phyloP scores from a whole-genome alignment of 2,888 invertebrate genomes.

The Apamea epomidion region DNA sequence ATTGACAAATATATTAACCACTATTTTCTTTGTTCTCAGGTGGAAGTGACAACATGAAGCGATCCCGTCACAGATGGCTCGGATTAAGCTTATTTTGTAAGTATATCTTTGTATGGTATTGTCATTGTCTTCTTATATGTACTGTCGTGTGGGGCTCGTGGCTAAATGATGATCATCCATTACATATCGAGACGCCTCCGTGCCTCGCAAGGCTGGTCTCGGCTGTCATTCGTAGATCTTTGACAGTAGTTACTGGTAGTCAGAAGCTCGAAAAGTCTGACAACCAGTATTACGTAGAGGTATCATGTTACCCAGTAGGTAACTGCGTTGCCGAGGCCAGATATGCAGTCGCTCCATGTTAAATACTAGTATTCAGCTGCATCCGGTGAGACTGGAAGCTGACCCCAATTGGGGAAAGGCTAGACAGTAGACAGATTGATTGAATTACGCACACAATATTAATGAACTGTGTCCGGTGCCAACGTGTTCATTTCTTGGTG shows the following conservation, averaged over 20 bases:
- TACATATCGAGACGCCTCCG: neutral
- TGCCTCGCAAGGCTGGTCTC: neutral
- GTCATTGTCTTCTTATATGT: too few relatives aligned
- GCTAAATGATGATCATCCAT: neutral
- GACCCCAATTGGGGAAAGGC: neutral
- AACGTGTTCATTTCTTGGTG: neutral
- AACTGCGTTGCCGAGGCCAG: neutral
- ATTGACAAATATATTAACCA: neutral
- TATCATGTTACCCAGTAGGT: neutral
- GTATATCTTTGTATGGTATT: conserved; percentile 64
- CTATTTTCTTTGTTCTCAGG: conserved; percentile 76
- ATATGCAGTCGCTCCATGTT: too few relatives aligned
- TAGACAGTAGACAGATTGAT: neutral
- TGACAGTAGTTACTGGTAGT: neutral
- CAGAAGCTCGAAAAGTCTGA: neutral
- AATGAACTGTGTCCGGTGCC: neutral
- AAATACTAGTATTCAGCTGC: neutral
- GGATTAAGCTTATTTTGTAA: conserved; percentile 83
- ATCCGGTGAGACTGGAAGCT: neutral
- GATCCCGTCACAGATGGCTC: conserved; percentile 86
- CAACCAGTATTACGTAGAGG: neutral
- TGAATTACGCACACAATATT: neutral
- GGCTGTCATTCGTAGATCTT: neutral
- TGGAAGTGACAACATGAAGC: conserved; percentile 83
- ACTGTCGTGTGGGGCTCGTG: neutral